A percentile compares a stretch with the other conserved stretches of the same genome.
Evolutionary conservation across 2,113 vertebrate genomes (phyloP).

Genomic region (Pavo muticus): DNA sequence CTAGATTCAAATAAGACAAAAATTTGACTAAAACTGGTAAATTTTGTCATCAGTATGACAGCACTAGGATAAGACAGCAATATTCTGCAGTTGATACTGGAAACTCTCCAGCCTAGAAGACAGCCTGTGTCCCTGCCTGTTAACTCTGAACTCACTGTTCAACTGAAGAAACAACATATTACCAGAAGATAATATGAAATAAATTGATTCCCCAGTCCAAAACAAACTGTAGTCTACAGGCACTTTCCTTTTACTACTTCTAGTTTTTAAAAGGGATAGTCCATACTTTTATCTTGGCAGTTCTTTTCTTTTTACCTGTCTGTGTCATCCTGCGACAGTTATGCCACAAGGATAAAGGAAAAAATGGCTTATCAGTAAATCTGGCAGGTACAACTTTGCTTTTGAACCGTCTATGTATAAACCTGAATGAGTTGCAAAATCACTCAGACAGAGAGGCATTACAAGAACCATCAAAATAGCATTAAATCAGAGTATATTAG

Average conservation of each 20-base stretch:
- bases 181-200: slow-evolving; percentile 36
- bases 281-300: not conserved
- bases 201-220: slow-evolving; percentile 50
- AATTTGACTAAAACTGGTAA: not conserved
- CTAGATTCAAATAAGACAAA: not conserved
- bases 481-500: slow-evolving; percentile 13
- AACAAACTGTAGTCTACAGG: not conserved
- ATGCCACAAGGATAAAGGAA: not conserved
- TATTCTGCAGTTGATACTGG: not conserved
- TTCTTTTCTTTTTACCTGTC: not conserved
- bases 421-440: slow-evolving; percentile 20
- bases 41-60: not conserved
- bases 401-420: slow-evolving; percentile 6
- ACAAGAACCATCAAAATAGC: not conserved
- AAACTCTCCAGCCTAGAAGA: not conserved
- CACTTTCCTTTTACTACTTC: not conserved
- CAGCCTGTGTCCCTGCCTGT: not conserved
- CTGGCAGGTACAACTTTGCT: not conserved
- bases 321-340: not conserved
- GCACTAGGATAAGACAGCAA: not conserved
- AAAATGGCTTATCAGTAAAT: not conserved
- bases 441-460: not conserved
- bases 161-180: slow-evolving; percentile 38
- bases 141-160: not conserved
- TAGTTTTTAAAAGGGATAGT: not conserved